Conservation (phyloP, 2,113 vertebrate species). For the Camelus dromedarius region DNA sequence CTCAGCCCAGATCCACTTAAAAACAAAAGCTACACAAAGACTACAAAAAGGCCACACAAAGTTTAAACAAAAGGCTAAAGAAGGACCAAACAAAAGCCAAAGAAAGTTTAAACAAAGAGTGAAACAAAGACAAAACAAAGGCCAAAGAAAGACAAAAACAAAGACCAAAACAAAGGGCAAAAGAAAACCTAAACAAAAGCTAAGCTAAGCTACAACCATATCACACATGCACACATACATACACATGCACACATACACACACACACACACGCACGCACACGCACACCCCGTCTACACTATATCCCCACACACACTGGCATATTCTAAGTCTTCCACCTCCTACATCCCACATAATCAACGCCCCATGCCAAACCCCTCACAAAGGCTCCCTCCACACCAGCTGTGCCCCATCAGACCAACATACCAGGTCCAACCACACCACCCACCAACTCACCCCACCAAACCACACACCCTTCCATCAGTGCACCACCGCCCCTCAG, state of each 20-base stretch:
- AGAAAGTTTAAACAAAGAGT: slow-evolving; percentile 80
- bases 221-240: not conserved
- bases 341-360: not conserved
- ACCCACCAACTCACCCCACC: not conserved
- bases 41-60: slow-evolving; percentile 77
- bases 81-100: slow-evolving; percentile 79
- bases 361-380: not conserved
- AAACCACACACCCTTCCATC: not conserved
- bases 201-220: not conserved
- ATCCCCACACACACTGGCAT: not conserved
- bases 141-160: slow-evolving; percentile 67
- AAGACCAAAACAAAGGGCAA: slow-evolving; percentile 75
- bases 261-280: not conserved
- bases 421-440: not conserved
- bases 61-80: slow-evolving; percentile 79
- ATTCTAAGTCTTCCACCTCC: not conserved
- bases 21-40: slow-evolving; percentile 81
- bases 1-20: slow-evolving; percentile 74
- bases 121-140: slow-evolving; percentile 79
- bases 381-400: not conserved
- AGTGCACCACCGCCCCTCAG: accelerated
- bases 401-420: not conserved
- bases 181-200: slow-evolving; percentile 80
- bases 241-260: not conserved
- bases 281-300: accelerated